Evolutionary conservation across 2,113 vertebrate genomes (phyloP).

Genomic region (Ptilonorhynchus violaceus): DNA sequence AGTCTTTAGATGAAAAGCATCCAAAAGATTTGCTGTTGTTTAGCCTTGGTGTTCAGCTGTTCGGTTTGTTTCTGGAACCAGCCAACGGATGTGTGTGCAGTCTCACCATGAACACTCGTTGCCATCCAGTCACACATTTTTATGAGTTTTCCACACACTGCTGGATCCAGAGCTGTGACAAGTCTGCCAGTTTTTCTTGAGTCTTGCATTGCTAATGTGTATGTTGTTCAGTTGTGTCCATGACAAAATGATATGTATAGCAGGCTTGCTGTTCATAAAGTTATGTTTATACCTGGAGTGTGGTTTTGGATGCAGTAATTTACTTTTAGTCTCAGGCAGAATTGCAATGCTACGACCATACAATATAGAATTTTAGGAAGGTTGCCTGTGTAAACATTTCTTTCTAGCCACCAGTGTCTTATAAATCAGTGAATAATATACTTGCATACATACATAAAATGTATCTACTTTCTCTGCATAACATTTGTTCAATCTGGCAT

Average conservation of each 20-base stretch:
- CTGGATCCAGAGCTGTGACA: neutral
- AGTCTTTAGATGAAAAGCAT: neutral
- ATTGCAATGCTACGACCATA: neutral
- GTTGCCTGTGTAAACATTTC: neutral
- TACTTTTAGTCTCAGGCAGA: neutral
- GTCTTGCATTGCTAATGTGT: neutral
- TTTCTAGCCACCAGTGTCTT: neutral
- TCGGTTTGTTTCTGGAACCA: neutral
- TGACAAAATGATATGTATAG: neutral
- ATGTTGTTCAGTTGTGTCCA: neutral
- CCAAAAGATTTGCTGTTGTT: constrained; percentile 5
- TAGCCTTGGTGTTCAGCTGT: neutral
- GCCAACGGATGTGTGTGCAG: neutral
- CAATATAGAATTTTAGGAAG: neutral
- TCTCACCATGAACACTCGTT: neutral
- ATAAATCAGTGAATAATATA: neutral
- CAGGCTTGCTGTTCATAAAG: neutral
- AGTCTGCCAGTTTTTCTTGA: neutral
- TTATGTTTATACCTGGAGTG: neutral
- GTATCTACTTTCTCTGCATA: neutral
- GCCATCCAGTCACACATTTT: neutral
- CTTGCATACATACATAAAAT: neutral
- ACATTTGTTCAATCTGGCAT: constrained; percentile 2
- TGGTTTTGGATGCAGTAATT: neutral
- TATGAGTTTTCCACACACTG: neutral